Evolutionary conservation across 2,113 vertebrate genomes (phyloP), one percentile per base, ranked within the genome.

Genomic region (Oryzias javanicus): DNA sequence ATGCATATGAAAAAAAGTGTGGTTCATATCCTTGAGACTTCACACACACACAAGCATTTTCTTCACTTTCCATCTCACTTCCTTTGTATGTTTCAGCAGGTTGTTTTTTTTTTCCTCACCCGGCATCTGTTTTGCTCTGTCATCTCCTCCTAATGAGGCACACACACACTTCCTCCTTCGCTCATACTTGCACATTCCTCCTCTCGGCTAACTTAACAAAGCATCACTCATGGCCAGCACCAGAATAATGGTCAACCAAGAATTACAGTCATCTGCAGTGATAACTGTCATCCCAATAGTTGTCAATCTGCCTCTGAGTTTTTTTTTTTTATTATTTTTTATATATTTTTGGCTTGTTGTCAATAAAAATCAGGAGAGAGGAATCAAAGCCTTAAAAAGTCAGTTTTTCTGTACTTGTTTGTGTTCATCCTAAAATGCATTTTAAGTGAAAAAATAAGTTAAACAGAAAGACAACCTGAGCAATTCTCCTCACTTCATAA

Each of bases 181-280:
- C 45, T 51, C 57, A 59, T 65, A 62, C 53, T 15, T 47, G n/a
- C 35, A 41, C 51, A 13, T 29, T 20, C 49, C 42, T 64, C 46
- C 67, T 51, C 66, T 71, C 44, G 27, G 53, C 48, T 35, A 50
- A 51, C 67, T 41, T 66, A 67, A 86, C 72, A 76, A 83, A 85
- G 78, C 55, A 55, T 72, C 59, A 62, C 20, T 29, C 15, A 61
- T 75, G 68, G 78, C 76, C 71, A 55, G 29, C 60, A 68, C 79
- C 79, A 73, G 70, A 79, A 62, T 58, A 22, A 59, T 50, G 55
- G 70, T 82, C 76, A 80, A 63, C 61, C 60, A 46, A 66, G 56
- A 81, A 78, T 81, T 68, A 66, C 65, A 72, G 74, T 81, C 60
- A 88, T 86, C 74, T 61, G 52, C 61, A 78, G 61, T 71, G 50